These are phyloP conservation scores for Clitarchus hookeri DNA, from an alignment of 2,888 invertebrate genomes.

Conservation along the genomic window DNA sequence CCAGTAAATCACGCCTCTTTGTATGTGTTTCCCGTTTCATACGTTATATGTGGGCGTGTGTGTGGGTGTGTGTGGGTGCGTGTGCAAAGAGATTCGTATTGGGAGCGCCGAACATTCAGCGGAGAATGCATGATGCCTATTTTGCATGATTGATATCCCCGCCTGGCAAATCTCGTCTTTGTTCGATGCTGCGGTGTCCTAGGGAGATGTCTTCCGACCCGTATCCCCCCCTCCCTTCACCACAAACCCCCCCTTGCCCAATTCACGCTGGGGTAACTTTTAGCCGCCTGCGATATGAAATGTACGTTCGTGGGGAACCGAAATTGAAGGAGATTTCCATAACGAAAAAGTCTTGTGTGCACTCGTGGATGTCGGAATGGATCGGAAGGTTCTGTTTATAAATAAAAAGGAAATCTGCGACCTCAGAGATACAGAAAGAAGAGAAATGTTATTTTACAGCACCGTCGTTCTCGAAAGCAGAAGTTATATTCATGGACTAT, in stretches of 20 bases:
- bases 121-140: slow-evolving; percentile 2
- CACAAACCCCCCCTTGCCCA: background rate
- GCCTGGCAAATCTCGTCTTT: background rate
- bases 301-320: background rate
- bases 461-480: too few species aligned
- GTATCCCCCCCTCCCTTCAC: background rate
- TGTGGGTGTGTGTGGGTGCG: background rate
- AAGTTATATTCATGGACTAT: too few species aligned
- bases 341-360: background rate
- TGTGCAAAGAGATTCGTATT: background rate
- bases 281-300: background rate
- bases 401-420: background rate
- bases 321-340: background rate
- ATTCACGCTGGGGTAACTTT: background rate
- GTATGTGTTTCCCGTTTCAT: background rate
- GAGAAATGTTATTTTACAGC: background rate
- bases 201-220: background rate
- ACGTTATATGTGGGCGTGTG: too few species aligned
- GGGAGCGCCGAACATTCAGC: background rate
- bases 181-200: background rate
- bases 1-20: background rate
- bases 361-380: background rate
- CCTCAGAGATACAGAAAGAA: background rate
- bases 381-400: background rate
- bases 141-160: slow-evolving; percentile 14